Evolutionary conservation across 1,140 invertebrate genomes (phyloP).

Genomic region (Asbolus verrucosus): DNA sequence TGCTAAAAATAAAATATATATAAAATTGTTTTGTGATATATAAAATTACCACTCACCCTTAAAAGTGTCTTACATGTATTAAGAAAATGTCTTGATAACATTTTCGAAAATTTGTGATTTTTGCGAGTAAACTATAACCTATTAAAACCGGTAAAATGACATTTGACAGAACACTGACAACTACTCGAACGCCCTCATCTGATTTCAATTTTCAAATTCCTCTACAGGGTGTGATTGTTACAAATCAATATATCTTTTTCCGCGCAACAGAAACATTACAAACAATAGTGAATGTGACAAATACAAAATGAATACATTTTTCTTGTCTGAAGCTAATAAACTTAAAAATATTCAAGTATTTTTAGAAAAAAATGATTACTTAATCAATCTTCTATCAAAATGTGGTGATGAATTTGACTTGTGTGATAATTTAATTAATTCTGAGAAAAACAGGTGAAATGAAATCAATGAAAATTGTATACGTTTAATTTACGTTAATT

Average conservation of each 20-base stretch:
- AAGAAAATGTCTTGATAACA: conserved; percentile 31
- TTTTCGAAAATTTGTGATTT: conserved; percentile 6
- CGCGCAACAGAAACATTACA: neutral
- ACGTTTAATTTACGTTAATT: neutral
- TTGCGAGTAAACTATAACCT: conserved; percentile 29
- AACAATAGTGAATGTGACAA: neutral
- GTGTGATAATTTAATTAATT: neutral
- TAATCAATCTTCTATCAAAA: conserved; percentile 37
- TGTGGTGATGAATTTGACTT: neutral
- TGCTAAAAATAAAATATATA: conserved; percentile 18
- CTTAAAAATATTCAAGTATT: conserved; percentile 52
- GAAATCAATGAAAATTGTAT: conserved; percentile 56
- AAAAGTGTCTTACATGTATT: conserved; percentile 24
- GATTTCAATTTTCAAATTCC: conserved; percentile 34
- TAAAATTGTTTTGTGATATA: neutral
- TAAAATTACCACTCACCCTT: conserved; percentile 20
- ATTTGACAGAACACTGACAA: conserved; percentile 1
- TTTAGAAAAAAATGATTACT: conserved; percentile 53
- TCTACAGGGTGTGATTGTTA: conserved; percentile 36
- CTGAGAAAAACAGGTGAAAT: conserved; percentile 24
- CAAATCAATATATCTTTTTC: too few relatives aligned
- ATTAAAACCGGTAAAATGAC: conserved; percentile 7
- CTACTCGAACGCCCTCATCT: neutral
- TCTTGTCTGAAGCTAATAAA: conserved; percentile 54
- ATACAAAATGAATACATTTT: conserved; percentile 39